These are phyloP conservation scores for Pseudomyrmex sp. DNA, from an alignment of 1,140 invertebrate species.

Conservation along the genomic window DNA sequence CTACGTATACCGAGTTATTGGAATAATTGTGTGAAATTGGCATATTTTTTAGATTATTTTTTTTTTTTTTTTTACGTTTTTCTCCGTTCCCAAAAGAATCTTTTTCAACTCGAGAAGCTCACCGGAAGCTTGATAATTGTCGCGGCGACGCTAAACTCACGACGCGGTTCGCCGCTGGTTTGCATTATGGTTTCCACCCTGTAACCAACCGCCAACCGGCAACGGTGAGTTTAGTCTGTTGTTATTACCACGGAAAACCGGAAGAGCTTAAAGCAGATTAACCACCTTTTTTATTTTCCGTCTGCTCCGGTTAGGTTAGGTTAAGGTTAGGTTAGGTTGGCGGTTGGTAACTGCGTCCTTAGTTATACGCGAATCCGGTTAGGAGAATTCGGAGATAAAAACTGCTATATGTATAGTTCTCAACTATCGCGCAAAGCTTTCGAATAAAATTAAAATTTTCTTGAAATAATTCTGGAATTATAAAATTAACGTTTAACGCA, in stretches of 20 bases:
- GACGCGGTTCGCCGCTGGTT: constrained; percentile 27
- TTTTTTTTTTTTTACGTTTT: background rate
- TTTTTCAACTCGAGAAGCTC: constrained; percentile 26
- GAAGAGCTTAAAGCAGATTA: constrained; percentile 51
- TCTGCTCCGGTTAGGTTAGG: constrained; percentile 11
- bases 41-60: too few species aligned
- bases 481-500: too few species aligned
- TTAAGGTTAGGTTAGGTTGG: constrained; percentile 6
- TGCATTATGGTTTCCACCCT: constrained; percentile 51
- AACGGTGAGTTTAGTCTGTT: constrained; percentile 47
- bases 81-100: background rate
- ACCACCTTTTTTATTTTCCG: constrained; percentile 33
- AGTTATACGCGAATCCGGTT: constrained; percentile 24
- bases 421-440: background rate
- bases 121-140: constrained; percentile 37
- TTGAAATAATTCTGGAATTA: too few species aligned
- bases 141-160: constrained; percentile 20
- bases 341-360: constrained; percentile 35
- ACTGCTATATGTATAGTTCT: background rate
- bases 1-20: too few species aligned
- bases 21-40: too few species aligned
- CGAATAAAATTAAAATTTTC: too few species aligned
- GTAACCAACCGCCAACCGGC: background rate
- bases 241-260: constrained; percentile 43
- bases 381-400: constrained; percentile 19